Evolutionary conservation across 2,888 invertebrate genomes (phyloP), one percentile per base, ranked within the genome.

Genomic region (Muscina levida): DNA sequence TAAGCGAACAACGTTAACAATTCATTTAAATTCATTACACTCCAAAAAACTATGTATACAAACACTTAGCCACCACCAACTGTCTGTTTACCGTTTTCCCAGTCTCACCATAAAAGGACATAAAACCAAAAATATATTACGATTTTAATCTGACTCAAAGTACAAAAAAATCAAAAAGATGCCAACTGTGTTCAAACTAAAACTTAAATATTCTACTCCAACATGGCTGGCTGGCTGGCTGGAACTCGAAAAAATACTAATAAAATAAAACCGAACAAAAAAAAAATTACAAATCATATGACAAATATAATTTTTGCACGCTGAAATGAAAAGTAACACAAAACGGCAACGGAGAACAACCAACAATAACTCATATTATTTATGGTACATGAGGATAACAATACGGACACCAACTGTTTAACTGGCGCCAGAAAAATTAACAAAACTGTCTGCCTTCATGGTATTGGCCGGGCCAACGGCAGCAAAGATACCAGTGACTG

Each of bases 341-440:
- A 51, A 51, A 46, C 57, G 17, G 31, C 15, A 39, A 4, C 10
- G 44, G 26, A 48, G 19, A 19, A 65, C 37, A 19, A 65, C n/a
- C 65, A 72, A 22, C 39, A 51, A 17, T 10, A 66, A 39, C 26
- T 10, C 11, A 48, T 22, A 42, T 57, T 15, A 2, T 11, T 39
- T 2, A 57, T 11, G 19, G 24, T 8, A 39, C 19, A 31, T 31
- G 42, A 62, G 62, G 62, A 62, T 48, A 72, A 42, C 37, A 71
- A 56, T 66, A 51, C 65, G 62, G 81, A 79, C 81, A 82, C 83
- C 82, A 83, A 83, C 83, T 82, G 83, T 82, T 82, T 73, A 77
- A 79, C 82, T 82, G 83, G 83, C 83, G 83, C 82, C 83, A 82
- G 72, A 70, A 76, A 82, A 83, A 83, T 82, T 81, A 82, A 78